Evolutionary conservation across 2,797 vertebrate species (phyloP).

Genomic region (Adelosebastes latens): DNA sequence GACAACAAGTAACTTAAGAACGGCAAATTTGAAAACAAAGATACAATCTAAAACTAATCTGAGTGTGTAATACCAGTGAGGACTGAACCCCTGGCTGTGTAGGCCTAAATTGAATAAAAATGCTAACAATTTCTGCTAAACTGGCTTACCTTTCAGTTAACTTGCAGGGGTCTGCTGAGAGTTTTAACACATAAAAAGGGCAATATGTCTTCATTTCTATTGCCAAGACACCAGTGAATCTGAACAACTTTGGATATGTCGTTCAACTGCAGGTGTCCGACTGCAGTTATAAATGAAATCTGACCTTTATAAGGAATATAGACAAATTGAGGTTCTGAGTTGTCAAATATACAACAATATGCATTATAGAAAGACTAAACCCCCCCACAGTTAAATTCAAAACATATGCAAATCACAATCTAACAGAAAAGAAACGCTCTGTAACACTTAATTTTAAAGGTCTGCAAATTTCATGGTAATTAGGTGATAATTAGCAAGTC

Average conservation of each 20-base stretch:
- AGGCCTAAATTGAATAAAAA: neutral
- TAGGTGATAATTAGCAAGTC: too few species aligned
- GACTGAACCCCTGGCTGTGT: neutral
- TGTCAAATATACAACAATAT: neutral
- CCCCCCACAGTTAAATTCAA: neutral
- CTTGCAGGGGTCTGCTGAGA: neutral
- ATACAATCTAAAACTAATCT: slow-evolving; percentile 33
- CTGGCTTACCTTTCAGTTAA: neutral
- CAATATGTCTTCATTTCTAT: neutral
- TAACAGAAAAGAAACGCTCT: neutral
- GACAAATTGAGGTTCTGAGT: neutral
- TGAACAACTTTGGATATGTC: neutral
- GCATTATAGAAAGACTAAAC: neutral
- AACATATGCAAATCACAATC: slow-evolving; percentile 2
- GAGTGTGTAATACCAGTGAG: neutral
- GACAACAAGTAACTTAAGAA: slow-evolving; percentile 20
- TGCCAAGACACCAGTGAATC: neutral
- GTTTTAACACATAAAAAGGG: neutral
- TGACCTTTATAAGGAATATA: neutral
- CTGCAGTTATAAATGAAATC: neutral
- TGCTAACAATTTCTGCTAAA: neutral
- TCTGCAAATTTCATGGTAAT: too few species aligned
- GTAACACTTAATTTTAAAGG: neutral
- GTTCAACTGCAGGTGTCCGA: neutral
- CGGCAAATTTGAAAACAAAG: slow-evolving; percentile 11